A percentile compares a stretch with the other conserved stretches of the same genome.
Evolutionary conservation across 2,888 invertebrate species (phyloP).

Genomic region (Chelonus formosanus): DNA sequence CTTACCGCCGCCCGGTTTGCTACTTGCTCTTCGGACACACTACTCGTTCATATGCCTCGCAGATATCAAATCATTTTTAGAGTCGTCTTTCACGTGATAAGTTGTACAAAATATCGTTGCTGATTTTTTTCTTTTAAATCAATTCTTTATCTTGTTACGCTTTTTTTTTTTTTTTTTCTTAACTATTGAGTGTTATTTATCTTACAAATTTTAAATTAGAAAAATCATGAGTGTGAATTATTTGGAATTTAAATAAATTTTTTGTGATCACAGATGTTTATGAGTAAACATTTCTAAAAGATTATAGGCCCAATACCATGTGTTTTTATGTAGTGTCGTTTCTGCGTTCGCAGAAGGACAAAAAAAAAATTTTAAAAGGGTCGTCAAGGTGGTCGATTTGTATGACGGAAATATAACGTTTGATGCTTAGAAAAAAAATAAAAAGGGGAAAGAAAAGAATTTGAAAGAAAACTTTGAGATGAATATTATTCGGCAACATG

Average conservation of each 20-base stretch:
- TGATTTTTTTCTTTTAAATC: no score
- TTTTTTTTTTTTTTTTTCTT: no score
- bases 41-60: no score
- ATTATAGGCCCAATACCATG: conserved; percentile 31
- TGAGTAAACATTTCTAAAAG: conserved; percentile 32
- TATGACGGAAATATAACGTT: conserved; percentile 31
- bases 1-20: neutral
- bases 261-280: conserved; percentile 32
- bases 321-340: conserved; percentile 25
- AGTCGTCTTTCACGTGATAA: no score
- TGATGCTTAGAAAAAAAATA: conserved; percentile 12
- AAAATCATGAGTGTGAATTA: no score
- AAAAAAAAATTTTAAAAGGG: conserved; percentile 18
- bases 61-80: no score
- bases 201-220: no score
- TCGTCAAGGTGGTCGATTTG: conserved; percentile 17
- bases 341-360: conserved; percentile 21
- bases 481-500: conserved; percentile 30
- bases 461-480: conserved; percentile 7
- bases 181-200: no score
- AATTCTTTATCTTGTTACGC: no score
- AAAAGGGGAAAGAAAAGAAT: conserved; percentile 1
- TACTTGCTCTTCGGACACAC: neutral
- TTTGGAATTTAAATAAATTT: neutral
- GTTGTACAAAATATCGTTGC: no score